phyloP scores from a whole-genome alignment of 2,113 vertebrate genomes.

The Actenoides lindsayi region DNA sequence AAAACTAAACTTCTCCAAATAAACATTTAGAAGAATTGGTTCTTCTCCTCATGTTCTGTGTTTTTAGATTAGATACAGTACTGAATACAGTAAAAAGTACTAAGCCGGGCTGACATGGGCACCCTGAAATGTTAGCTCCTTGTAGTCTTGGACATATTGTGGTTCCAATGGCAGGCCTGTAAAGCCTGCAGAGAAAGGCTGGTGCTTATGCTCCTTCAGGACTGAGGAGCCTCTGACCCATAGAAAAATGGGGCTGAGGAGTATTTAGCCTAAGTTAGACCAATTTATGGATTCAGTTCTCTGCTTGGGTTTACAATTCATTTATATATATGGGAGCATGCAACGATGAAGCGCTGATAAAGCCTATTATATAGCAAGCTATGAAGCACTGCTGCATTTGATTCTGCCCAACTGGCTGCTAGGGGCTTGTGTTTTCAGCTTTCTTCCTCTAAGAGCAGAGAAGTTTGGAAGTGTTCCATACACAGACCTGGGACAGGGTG shows the following conservation, averaged over 20 bases:
- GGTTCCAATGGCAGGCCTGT: not conserved
- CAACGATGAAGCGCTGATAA: accelerated
- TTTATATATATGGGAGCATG: not conserved
- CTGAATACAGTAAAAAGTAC: not conserved
- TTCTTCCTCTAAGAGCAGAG: not conserved
- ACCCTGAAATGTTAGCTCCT: not conserved
- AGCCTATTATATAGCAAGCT: accelerated
- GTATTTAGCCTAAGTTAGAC: not conserved
- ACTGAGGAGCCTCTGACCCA: not conserved
- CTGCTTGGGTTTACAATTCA: not conserved
- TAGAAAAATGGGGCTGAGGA: not conserved
- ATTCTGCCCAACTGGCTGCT: not conserved
- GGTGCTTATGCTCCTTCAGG: not conserved
- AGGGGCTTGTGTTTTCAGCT: not conserved
- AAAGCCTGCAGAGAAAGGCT: not conserved
- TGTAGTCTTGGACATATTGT: accelerated
- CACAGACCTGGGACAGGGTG: not conserved
- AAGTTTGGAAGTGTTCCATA: accelerated
- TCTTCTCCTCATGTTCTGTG: not conserved
- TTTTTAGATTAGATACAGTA: not conserved
- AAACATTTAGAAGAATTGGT: not conserved
- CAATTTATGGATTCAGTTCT: not conserved
- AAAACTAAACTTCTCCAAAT: not conserved
- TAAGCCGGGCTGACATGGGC: not conserved
- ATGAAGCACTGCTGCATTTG: not conserved